These are phyloP conservation scores for Drosophila sordidula DNA, from an alignment of 2,888 invertebrate species.

Conservation along the genomic window DNA sequence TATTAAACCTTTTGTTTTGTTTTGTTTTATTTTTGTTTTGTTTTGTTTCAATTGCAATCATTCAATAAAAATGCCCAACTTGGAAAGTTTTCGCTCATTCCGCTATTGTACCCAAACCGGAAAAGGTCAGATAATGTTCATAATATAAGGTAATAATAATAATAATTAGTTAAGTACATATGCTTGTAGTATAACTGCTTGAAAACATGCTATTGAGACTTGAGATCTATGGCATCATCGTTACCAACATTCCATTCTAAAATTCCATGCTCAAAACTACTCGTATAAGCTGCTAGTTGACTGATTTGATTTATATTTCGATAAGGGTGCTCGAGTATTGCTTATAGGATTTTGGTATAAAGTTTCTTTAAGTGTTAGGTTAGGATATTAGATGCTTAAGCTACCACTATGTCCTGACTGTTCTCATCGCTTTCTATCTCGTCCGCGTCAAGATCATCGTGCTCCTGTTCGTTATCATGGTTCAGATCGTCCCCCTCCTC, in stretches of 20 bases:
- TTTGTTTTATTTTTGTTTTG: constrained; percentile 28
- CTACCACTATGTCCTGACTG: constrained; percentile 84
- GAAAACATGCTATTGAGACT: constrained; percentile 64
- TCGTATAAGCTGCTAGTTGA: constrained; percentile 68
- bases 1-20: constrained; percentile 70
- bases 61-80: constrained; percentile 60
- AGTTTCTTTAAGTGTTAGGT: constrained; percentile 41
- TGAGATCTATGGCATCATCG: constrained; percentile 58
- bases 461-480: constrained; percentile 20
- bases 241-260: constrained; percentile 39
- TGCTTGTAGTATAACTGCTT: constrained; percentile 55
- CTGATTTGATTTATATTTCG: constrained; percentile 49
- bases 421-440: constrained; percentile 84
- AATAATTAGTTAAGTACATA: constrained; percentile 24
- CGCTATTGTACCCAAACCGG: constrained; percentile 50
- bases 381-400: constrained; percentile 68
- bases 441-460: constrained; percentile 37
- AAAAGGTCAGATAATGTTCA: constrained; percentile 50
- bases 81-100: constrained; percentile 42
- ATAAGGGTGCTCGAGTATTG: constrained; percentile 76
- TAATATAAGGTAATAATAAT: constrained; percentile 22
- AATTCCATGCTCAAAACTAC: constrained; percentile 61
- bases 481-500: constrained; percentile 17
- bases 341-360: constrained; percentile 69
- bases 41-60: constrained; percentile 31